Evolutionary conservation across 2,888 invertebrate species (phyloP).

Genomic region (Erebia ligea): DNA sequence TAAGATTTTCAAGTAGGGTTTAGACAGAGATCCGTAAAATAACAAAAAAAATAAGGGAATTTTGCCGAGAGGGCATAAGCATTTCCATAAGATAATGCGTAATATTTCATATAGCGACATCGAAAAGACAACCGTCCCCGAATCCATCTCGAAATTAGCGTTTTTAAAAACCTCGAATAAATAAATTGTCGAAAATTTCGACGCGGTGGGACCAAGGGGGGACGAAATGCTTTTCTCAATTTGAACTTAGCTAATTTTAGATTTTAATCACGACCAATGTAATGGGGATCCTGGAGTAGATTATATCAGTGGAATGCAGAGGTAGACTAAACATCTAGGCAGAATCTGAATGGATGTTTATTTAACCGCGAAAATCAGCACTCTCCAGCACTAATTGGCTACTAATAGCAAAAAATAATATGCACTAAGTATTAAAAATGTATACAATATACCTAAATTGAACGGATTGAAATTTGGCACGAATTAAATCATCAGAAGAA

Average conservation of each 20-base stretch:
- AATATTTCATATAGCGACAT: slow-evolving; percentile 43
- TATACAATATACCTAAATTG: too few relatives aligned
- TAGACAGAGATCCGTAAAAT: neutral
- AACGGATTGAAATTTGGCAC: too few relatives aligned
- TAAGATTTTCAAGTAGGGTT: too few relatives aligned
- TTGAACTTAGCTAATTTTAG: slow-evolving; percentile 62
- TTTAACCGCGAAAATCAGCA: too few relatives aligned
- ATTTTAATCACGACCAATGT: slow-evolving; percentile 45
- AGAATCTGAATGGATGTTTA: too few relatives aligned
- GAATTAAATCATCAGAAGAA: too few relatives aligned
- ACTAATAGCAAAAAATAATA: too few relatives aligned
- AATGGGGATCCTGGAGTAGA: slow-evolving; percentile 23
- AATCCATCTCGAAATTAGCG: slow-evolving; percentile 75
- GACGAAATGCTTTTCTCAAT: slow-evolving; percentile 51
- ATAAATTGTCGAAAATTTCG: slow-evolving; percentile 60
- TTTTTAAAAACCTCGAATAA: slow-evolving; percentile 63
- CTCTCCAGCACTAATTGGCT: too few relatives aligned
- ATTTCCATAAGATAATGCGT: slow-evolving; percentile 46
- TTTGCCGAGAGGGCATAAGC: slow-evolving; percentile 31
- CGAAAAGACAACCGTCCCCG: slow-evolving; percentile 48
- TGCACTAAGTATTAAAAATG: too few relatives aligned
- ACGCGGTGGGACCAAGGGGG: slow-evolving; percentile 51
- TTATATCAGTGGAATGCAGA: neutral
- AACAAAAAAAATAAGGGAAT: slow-evolving; percentile 32
- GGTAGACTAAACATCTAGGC: neutral